phyloP scores from a whole-genome alignment of 1,140 invertebrate species.

The Danaus melanippus region DNA sequence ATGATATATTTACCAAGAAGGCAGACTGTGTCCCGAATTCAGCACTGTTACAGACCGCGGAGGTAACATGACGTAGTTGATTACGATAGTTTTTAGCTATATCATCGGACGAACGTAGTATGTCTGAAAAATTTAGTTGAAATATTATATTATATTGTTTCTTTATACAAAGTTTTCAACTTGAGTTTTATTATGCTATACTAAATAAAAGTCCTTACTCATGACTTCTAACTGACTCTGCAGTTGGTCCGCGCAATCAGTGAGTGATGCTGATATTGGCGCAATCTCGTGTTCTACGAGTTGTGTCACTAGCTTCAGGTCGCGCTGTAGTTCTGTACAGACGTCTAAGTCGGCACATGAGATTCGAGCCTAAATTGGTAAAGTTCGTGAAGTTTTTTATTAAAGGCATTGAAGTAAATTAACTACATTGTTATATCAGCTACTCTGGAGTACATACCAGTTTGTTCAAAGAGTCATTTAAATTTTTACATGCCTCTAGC shows the following conservation, averaged over 20 bases:
- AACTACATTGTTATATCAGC: too few species aligned
- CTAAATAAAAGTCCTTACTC: constrained; percentile 18
- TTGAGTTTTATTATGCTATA: background rate
- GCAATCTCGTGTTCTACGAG: constrained; percentile 24
- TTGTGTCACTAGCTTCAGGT: constrained; percentile 25
- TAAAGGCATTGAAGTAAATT: too few species aligned
- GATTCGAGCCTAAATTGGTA: constrained; percentile 11
- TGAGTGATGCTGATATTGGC: constrained; percentile 20
- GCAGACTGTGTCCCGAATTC: constrained; percentile 42
- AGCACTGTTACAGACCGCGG: constrained; percentile 36
- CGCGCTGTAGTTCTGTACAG: constrained; percentile 23
- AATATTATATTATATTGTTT: too few species aligned
- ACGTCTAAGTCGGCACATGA: background rate
- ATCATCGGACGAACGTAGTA: constrained; percentile 35
- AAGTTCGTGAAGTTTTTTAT: too few species aligned
- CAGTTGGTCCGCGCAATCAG: constrained; percentile 30
- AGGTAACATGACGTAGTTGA: constrained; percentile 31
- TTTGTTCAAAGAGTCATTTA: constrained; percentile 47
- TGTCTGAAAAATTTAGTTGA: constrained; percentile 28
- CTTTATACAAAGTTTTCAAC: too few species aligned
- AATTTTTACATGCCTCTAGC: constrained; percentile 33
- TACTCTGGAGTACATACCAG: constrained; percentile 30
- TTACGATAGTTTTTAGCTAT: constrained; percentile 29
- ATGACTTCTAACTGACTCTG: constrained; percentile 35
- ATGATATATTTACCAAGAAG: constrained; percentile 35